Percentiles rank a stretch among this genome's conserved stretches.
Conservation (phyloP, 2,888 invertebrate species). For the Deilephila elpenor region DNA sequence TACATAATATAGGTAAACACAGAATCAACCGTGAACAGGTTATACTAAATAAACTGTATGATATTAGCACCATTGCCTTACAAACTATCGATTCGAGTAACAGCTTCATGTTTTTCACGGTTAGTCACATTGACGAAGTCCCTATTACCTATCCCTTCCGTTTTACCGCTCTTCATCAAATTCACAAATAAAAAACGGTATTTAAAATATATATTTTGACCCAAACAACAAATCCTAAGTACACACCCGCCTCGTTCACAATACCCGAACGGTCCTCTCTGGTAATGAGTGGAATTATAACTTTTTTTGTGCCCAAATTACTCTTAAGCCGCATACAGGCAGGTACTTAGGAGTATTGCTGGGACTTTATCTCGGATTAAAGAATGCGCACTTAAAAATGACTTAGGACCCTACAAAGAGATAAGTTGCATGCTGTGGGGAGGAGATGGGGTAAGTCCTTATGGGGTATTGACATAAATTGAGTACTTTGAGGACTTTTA, state of each 20-base stretch:
- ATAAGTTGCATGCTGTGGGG: background rate
- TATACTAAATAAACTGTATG: no score
- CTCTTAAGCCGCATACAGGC: conserved; percentile 49
- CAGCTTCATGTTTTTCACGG: no score
- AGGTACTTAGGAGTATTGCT: conserved; percentile 24
- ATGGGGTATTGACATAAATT: background rate
- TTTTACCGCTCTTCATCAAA: no score
- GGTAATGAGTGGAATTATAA: conserved; percentile 75
- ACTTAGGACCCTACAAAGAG: conserved; percentile 37
- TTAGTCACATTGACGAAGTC: no score
- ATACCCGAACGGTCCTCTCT: conserved; percentile 51
- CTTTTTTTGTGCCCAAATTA: conserved; percentile 65
- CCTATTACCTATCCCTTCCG: no score
- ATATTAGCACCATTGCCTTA: no score
- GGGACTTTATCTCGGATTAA: conserved; percentile 20
- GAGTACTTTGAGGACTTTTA: background rate
- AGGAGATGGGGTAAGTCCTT: background rate
- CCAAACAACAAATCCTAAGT: background rate
- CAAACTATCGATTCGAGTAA: no score
- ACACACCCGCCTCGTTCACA: conserved; percentile 41
- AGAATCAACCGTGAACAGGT: no score
- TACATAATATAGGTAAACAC: no score
- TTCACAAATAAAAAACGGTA: background rate
- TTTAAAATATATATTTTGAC: background rate
- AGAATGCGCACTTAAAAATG: conserved; percentile 16